A percentile compares a stretch with the other conserved stretches of the same genome.
These are phyloP conservation scores for Stigmatopora argus DNA, from an alignment of 2,113 vertebrate species.

Conservation along the genomic window DNA sequence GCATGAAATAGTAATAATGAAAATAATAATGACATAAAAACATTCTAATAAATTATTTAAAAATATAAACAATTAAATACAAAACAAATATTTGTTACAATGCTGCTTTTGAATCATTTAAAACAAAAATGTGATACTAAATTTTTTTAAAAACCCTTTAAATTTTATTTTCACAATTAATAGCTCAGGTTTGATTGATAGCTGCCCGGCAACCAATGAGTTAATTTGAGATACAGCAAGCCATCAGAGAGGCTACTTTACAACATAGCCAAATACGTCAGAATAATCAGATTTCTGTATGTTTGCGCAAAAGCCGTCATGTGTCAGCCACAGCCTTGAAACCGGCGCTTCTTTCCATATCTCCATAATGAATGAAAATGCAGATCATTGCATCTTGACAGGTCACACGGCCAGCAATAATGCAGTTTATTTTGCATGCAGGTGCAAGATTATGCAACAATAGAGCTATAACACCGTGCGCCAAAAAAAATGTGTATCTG, in stretches of 20 bases:
- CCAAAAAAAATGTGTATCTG: not conserved
- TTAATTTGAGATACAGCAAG: not conserved
- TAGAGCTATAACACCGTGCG: conserved; percentile 16
- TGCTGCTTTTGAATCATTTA: no score
- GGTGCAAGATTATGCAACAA: conserved; percentile 16
- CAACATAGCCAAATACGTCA: not conserved
- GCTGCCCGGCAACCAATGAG: no score
- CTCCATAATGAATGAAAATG: conserved; percentile 24
- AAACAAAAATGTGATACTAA: no score
- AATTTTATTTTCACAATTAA: no score
- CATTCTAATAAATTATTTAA: no score
- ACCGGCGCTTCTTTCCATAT: conserved; percentile 18
- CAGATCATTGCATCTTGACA: conserved; percentile 1
- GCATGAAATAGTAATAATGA: no score
- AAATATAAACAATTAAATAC: no score
- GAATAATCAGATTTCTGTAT: conserved; percentile 1
- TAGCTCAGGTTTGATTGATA: no score
- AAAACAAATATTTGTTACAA: no score
- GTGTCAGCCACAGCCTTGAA: conserved; percentile 16
- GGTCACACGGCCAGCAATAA: conserved; percentile 18
- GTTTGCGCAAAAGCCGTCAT: conserved; percentile 15
- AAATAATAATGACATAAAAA: no score
- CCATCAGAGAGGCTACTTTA: not conserved
- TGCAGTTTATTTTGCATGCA: conserved; percentile 11
- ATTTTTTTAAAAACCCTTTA: no score